phyloP scores from a whole-genome alignment of 2,888 invertebrate genomes.

The Candidula unifasciata region DNA sequence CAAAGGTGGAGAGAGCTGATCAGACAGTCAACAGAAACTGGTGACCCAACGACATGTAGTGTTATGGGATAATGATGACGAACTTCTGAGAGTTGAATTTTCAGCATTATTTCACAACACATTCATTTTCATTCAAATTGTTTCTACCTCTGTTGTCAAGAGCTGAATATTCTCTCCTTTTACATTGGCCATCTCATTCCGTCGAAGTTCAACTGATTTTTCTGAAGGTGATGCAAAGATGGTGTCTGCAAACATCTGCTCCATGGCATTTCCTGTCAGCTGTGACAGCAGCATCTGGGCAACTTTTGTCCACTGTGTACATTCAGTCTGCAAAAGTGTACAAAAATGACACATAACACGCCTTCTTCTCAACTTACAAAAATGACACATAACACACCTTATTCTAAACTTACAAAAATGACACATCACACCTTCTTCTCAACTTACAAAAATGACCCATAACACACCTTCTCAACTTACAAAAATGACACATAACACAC shows the following conservation, averaged over 20 bases:
- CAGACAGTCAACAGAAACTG: no score
- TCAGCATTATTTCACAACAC: background rate
- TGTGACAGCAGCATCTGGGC: slow-evolving; percentile 73
- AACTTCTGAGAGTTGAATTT: no score
- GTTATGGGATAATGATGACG: no score
- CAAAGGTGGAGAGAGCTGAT: no score
- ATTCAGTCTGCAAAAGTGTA: slow-evolving; percentile 66
- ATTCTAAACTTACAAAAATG: no score
- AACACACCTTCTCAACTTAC: no score
- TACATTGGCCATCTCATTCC: slow-evolving; percentile 52
- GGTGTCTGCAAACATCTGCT: slow-evolving; percentile 62
- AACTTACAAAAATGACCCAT: no score
- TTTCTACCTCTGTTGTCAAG: background rate
- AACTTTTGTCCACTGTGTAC: slow-evolving; percentile 74
- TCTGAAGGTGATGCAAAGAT: slow-evolving; percentile 42
- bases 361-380: no score
- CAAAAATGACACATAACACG: background rate
- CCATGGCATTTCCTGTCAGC: slow-evolving; percentile 66
- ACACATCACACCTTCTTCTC: no score
- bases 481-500: no score
- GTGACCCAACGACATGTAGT: no score
- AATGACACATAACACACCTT: no score
- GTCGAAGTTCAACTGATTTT: slow-evolving; percentile 48
- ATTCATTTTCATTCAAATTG: background rate
- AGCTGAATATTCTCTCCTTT: slow-evolving; percentile 19